Evolutionary conservation across 1,140 invertebrate genomes (phyloP).

Genomic region (Ridgeia piscesae): DNA sequence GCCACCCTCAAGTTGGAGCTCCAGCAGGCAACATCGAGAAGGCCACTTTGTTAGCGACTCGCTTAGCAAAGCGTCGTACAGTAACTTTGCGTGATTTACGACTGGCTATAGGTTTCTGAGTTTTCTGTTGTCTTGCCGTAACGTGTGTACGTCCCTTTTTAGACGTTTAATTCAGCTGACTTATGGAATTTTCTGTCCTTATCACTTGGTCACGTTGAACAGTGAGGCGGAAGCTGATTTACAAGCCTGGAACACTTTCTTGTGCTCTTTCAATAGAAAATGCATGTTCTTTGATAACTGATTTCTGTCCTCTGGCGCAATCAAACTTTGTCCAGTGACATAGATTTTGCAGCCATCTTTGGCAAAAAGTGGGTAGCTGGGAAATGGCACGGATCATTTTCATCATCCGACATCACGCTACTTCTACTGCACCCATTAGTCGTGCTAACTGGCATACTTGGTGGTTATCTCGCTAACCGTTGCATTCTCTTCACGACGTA

Average conservation of each 20-base stretch:
- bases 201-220: conserved; percentile 25
- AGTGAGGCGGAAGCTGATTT: conserved; percentile 20
- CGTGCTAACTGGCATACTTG: conserved; percentile 10
- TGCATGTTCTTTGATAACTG: background rate
- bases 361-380: conserved; percentile 23
- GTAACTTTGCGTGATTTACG: background rate
- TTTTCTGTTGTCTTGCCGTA: background rate
- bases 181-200: conserved; percentile 17
- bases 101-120: background rate
- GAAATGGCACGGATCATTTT: conserved; percentile 17
- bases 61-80: background rate
- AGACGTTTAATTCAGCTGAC: conserved; percentile 30
- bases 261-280: too few species aligned
- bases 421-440: conserved; percentile 33
- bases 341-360: conserved; percentile 20
- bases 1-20: background rate
- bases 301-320: background rate
- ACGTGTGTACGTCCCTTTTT: background rate
- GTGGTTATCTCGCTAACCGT: too few species aligned
- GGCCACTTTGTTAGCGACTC: background rate
- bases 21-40: conserved; percentile 11
- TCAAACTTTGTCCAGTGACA: conserved; percentile 28
- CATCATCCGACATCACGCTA: too few species aligned
- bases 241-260: too few species aligned
- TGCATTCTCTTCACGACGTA: too few species aligned